Base-by-base conservation (phyloP, 2,888 invertebrate genomes). In the Cataglyphis albicans region DNA sequence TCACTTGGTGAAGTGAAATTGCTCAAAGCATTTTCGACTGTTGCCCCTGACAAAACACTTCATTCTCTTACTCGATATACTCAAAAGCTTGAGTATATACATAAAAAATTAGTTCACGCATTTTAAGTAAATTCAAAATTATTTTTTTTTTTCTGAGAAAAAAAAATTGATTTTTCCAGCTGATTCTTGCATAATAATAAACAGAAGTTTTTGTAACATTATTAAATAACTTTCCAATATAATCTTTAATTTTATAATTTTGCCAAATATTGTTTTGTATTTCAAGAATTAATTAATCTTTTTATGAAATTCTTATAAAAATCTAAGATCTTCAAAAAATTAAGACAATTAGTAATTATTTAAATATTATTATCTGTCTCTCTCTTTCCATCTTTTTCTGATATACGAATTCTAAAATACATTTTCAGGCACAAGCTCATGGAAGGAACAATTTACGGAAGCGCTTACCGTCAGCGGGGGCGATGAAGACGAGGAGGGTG, bases 371-470 rank as follows among this genome's bases (percentile, higher is more conserved):
- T 10, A 6, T 38, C 32, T 21, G 15, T 59, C 12, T 59, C 38
- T 44, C 18, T 55, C 25, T 9, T 18, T 21, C 18, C n/a, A 32
- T 21, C 15, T 64, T 10, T 5, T 32, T 21, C 9, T 55, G 6
- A 21, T 21, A 6, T 41, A 41, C 3, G 41, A 57, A 78, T 78
- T 75, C 6, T 55, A n/a, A 65, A 78, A 78, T 65, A 25, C n/a
- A 32, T 29, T 76, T 55, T 96, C 90, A 94, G 94, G 99, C 84
- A 99, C 99, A 25, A 98, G 98, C n/a, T 98, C 99, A 0, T 99
- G 99, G 99, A 98, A 98, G 94, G 99, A 99, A 93, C 99, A 99
- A 95, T 99, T 99, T 94, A 96, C 98, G 92, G 99, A 99, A 95
- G 99, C 99, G 57, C 95, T 99, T 88, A 98, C 98, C 63, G 99